Percentiles rank a stretch among this genome's conserved stretches.
Conservation (phyloP, 2,113 vertebrate genomes). For the Pyrgilauda ruficollis region DNA sequence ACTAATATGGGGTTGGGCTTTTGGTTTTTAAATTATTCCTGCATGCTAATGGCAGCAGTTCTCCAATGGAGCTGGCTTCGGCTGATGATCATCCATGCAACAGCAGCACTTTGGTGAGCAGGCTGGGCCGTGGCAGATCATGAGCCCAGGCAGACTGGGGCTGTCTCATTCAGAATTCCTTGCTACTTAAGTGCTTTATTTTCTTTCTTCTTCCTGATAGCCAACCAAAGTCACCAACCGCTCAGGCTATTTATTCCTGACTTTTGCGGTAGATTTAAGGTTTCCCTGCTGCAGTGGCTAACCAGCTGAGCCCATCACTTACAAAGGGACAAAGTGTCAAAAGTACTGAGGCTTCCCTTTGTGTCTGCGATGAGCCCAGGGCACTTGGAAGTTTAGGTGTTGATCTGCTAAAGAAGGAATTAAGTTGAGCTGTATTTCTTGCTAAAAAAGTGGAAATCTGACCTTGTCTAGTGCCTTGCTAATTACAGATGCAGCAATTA, state of each 20-base stretch:
- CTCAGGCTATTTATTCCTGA: not conserved
- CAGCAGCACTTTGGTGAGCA: not conserved
- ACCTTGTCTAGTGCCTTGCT: not conserved
- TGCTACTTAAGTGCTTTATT: not conserved
- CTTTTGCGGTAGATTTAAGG: not conserved
- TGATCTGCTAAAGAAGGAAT: not conserved
- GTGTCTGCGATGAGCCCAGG: not conserved
- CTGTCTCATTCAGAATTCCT: fast-evolving
- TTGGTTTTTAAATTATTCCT: not conserved
- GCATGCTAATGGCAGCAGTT: not conserved
- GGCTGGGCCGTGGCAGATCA: not conserved
- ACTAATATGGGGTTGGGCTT: not conserved
- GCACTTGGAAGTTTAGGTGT: not conserved
- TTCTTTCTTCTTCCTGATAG: not conserved
- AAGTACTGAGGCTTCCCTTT: not conserved
- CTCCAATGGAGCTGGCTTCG: not conserved
- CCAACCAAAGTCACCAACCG: not conserved
- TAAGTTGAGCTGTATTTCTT: not conserved
- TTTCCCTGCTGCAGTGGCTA: not conserved
- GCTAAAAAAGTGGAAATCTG: not conserved
- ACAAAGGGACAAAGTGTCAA: not conserved
- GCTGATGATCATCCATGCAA: not conserved
- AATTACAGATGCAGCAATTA: conserved; percentile 26
- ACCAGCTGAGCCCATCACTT: fast-evolving
- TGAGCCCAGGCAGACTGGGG: fast-evolving